These are phyloP conservation scores for Microctonus brassicae DNA, from an alignment of 2,888 invertebrate species.

Conservation along the genomic window DNA sequence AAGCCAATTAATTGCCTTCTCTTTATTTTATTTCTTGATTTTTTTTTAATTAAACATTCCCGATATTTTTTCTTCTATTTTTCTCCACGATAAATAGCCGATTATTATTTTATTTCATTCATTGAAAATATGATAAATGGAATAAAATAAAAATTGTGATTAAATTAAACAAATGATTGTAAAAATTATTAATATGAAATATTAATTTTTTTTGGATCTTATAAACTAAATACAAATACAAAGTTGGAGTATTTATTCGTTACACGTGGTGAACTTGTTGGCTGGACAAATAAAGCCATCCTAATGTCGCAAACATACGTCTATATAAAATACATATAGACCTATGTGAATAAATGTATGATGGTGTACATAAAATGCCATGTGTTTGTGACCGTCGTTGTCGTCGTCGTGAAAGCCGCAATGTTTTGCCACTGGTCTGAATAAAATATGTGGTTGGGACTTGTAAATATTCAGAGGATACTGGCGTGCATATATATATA, in stretches of 20 bases:
- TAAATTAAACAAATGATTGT: too few relatives aligned
- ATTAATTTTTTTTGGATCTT: not conserved
- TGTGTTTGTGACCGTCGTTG: constrained; percentile 39
- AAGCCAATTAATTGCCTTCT: not conserved
- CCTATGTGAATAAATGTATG: not conserved
- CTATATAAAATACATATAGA: not conserved
- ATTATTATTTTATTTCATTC: too few relatives aligned
- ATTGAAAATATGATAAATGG: too few relatives aligned
- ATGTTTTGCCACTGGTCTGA: constrained; percentile 45
- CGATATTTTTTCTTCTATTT: too few relatives aligned
- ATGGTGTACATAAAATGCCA: not conserved
- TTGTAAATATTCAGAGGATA: constrained; percentile 61
- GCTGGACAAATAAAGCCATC: constrained; percentile 18
- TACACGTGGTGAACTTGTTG: not conserved
- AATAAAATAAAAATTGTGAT: not conserved
- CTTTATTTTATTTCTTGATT: not conserved
- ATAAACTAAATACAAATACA: not conserved
- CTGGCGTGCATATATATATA: constrained; percentile 26
- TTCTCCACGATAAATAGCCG: too few relatives aligned
- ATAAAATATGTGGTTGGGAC: constrained; percentile 58
- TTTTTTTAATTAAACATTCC: not conserved
- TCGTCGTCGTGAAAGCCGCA: constrained; percentile 45
- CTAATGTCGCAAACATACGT: constrained; percentile 7
- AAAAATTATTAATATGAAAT: too few relatives aligned
- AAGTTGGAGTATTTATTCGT: not conserved